Base-by-base conservation (phyloP, 2,797 vertebrate species). In the Xiphophorus birchmanni region DNA sequence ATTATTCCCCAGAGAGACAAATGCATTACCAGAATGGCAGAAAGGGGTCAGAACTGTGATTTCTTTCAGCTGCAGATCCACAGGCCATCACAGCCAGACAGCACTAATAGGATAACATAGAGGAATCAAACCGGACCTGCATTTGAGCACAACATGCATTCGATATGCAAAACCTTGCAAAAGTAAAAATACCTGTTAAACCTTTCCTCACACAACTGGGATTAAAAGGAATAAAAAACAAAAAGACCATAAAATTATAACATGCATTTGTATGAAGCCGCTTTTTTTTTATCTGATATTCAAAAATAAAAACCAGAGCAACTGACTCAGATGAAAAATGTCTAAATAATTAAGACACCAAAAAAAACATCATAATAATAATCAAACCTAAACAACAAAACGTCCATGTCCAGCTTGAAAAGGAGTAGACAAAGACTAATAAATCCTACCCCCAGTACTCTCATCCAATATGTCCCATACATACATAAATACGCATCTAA, bases 11-110 rank as follows among this genome's bases (percentile, higher is more conserved):
- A 29, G 69, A 75, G 88, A 91, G 77, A 52, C 78, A 89, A 84
- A 92, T 86, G 88, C 92, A 94, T 93, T 87, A 91, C 85, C 83
- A 87, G 83, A 79, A 79, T 83, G 69, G 81, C 85, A 84, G 35
- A 83, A 80, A 84, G 75, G 77, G 84, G 84, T 90, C 81, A 90
- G 58, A 84, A 63, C 52, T 18, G 76, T 80, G n/a, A 80, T 77
- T 86, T 77, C 32, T 54, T 18, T 42, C 80, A 78, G 71, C 76
- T 82, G 80, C 67, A 73, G 78, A 88, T 52, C 54, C 80, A 88
- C 79, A 82, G 37, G 2, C 75, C 79, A 84, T 76, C 81, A 85
- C 77, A 89, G 71, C 45, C 67, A 86, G 71, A 69, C 74, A 65
- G 54, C 23, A 44, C 71, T 47, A 58, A 42, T n/a, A 82, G 56